Base-by-base conservation (phyloP, 1,140 invertebrate genomes). In the Pygmarrhopalites habei region DNA sequence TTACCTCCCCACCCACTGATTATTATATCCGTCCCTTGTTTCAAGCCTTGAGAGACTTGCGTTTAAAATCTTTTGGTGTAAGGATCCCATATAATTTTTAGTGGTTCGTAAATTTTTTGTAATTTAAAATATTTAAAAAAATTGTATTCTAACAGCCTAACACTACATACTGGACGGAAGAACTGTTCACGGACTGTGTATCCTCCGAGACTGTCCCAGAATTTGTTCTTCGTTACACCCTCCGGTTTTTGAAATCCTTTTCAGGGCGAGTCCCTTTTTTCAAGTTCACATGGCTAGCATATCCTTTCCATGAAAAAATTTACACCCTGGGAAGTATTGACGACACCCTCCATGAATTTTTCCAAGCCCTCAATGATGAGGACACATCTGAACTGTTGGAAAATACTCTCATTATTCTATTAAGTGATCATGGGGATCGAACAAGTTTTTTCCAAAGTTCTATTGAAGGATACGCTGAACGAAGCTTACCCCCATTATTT, bases 21-120 rank as follows among this genome's bases (percentile, higher is more conserved):
- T 76, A 78, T 62, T 81, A 79, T 62, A 67, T 78, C 46, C 62
- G 79, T 15, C 75, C 77, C 2, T 90, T 88, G 72, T 62, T 62
- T 26, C 65, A 43, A 17, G 49, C 71, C 12, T 64, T 66, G 17
- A 47, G 66, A 3, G 56, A 71, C 5, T 12, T 56, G n/a, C 65
- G 65, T 10, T 51, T 59, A 17, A 43, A 60, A 10, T 57, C 46
- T 2, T 32, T 63, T 26, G 23, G 21, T 5, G 57, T 58, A 44
- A 35, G n/a, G 32, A 35, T 35, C 5, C 15, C 32, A 35, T 35
- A 35, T 7, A 35, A 35, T 7, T 35, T 35, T 5, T 35, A 35
- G 5, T 7, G 15, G 5, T 35, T 35, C 32, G 19, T 53, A 29
- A 17, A 17, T 23, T 53, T 53, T 53, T 5, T 53, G 7, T 23